Evolutionary conservation across 2,797 vertebrate species (phyloP), one percentile per base, ranked within the genome.

Genomic region (Discoglossus pictus): DNA sequence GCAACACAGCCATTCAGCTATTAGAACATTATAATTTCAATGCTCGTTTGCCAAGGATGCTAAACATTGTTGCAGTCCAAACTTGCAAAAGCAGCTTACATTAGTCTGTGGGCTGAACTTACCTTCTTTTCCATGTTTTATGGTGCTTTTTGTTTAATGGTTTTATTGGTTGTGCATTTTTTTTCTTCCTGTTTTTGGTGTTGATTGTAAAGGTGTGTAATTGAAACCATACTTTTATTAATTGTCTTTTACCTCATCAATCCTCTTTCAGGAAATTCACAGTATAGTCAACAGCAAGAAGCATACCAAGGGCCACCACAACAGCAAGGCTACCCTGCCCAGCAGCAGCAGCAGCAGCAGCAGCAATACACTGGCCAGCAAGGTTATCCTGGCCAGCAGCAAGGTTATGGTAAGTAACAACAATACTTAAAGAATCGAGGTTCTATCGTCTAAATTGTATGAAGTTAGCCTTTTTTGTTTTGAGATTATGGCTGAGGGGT

Each of bases 241-340:
- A 64, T 79, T 76, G 25, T 66, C 65, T 73, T 63, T 51, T 83
- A 74, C 80, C 79, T 36, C 78, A 60, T 80, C 76, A 78, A 66
- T 79, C 66, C n/a, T n/a, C n/a, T n/a, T 82, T 88, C 88, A 99
- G 97, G 96, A 85, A 97, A 94, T 46, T 82, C 96, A 0, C 97
- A 98, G 60, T 99, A 99, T 23, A 89, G 90, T 76, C 96, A 98
- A 74, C 95, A 98, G 79, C 97, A 97, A 80, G 97, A 99, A 78
- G 87, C 96, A 0, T 99, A 99, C 84, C 96, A 98, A 87, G 96
- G 93, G 72, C 95, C 96, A 3, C 93, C 95, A 7, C 95, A 96
- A 54, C 95, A 97, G 56, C 96, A 97, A 84, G 94, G 91, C 40
- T 99, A 98, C 50, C 92, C 94, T 2, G 91, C 94, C 10, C 97